Conservation (phyloP, 2,888 invertebrate species). For the Clivina fossor region DNA sequence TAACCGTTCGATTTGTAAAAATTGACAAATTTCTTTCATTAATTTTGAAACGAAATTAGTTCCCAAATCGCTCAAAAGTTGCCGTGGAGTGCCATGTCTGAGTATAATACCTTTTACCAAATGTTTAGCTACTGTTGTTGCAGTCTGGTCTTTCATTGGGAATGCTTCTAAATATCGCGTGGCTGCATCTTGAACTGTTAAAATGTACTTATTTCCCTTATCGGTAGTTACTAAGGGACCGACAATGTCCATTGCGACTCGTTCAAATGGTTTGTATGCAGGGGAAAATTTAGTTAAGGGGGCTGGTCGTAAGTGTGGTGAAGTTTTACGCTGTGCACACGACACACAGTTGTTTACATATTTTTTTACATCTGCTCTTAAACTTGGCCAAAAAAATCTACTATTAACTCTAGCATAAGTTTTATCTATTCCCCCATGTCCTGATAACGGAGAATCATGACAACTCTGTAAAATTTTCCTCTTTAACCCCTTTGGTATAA, state of each 20-base stretch:
- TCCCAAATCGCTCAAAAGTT: constrained; percentile 27
- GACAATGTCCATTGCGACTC: constrained; percentile 19
- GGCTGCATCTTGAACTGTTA: constrained; percentile 38
- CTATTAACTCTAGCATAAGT: constrained; percentile 34
- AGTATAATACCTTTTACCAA: constrained; percentile 14
- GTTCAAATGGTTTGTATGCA: constrained; percentile 3
- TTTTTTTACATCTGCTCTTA: constrained; percentile 34
- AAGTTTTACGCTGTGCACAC: constrained; percentile 35
- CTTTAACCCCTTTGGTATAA: not conserved
- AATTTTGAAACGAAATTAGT: constrained; percentile 27
- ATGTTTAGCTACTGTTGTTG: constrained; percentile 38
- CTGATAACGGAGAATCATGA: constrained; percentile 37
- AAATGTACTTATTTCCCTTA: constrained; percentile 36
- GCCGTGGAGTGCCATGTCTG: constrained; percentile 26
- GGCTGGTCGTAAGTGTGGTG: constrained; percentile 2
- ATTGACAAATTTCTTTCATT: constrained; percentile 9
- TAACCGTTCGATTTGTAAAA: constrained; percentile 8
- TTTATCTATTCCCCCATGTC: constrained; percentile 39
- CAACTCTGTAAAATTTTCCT: constrained; percentile 20
- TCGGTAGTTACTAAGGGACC: constrained; percentile 2
- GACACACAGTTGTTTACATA: constrained; percentile 34
- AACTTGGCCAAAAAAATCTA: constrained; percentile 36
- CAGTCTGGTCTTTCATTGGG: constrained; percentile 39
- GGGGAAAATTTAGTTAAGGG: constrained; percentile 3
- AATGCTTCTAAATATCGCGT: constrained; percentile 39